Conservation (phyloP, 2,113 vertebrate species). For the Bucco capensis region DNA sequence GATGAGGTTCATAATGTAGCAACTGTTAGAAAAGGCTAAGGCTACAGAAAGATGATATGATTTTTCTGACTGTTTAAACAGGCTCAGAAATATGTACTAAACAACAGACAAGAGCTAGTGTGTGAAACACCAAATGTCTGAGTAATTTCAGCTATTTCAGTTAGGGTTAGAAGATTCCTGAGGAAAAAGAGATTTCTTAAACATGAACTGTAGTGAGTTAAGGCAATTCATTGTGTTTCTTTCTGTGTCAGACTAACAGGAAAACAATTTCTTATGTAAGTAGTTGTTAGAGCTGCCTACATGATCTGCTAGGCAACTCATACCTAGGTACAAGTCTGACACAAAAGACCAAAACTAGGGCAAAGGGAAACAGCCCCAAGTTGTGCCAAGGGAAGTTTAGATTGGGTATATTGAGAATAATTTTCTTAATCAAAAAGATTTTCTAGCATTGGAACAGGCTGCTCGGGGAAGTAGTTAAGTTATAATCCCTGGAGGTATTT, state of each 20-base stretch:
- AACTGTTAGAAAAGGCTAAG: not conserved
- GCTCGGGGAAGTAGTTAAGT: not conserved
- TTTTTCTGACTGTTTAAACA: not conserved
- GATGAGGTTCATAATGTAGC: not conserved
- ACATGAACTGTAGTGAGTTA: not conserved
- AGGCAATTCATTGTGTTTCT: not conserved
- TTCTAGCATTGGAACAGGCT: not conserved
- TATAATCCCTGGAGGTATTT: not conserved
- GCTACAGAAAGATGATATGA: not conserved
- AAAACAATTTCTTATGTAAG: not conserved
- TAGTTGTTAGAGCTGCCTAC: not conserved
- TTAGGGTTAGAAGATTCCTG: not conserved
- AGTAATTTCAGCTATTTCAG: not conserved
- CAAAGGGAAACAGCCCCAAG: not conserved
- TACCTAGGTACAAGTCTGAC: not conserved
- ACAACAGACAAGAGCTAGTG: not conserved
- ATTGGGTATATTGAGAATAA: not conserved
- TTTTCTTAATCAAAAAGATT: too few species aligned
- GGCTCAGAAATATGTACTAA: not conserved
- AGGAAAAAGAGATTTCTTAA: not conserved
- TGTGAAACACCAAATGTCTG: not conserved
- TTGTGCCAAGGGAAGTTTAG: not conserved
- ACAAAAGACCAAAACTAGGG: not conserved
- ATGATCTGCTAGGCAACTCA: not conserved
- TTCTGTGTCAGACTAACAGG: not conserved